phyloP scores from a whole-genome alignment of 2,797 vertebrate genomes.

The Leucoraja ocellata region DNA sequence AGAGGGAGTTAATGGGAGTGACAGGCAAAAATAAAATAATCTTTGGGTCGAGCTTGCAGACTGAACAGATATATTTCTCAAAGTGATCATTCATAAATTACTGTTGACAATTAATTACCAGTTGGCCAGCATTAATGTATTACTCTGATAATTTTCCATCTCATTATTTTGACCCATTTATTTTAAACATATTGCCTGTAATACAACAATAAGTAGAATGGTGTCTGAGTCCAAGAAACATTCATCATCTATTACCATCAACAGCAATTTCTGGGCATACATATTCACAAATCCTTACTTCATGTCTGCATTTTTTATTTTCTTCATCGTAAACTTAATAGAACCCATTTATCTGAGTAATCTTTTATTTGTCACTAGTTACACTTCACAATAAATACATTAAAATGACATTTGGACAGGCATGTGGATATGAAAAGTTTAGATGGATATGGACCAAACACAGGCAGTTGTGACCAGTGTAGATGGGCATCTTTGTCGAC shows the following conservation, averaged over 20 bases:
- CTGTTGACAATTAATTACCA: neutral
- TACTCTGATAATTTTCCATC: neutral
- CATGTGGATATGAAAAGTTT: too few species aligned
- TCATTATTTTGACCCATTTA: neutral
- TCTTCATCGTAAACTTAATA: neutral
- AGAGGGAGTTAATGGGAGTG: too few species aligned
- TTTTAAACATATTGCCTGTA: neutral
- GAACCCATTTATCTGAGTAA: neutral
- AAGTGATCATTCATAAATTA: neutral
- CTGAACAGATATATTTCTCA: too few species aligned
- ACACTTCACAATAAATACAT: neutral
- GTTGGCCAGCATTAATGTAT: neutral
- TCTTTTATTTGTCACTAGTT: neutral
- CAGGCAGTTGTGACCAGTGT: too few species aligned
- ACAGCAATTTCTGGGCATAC: neutral
- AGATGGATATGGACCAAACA: too few species aligned
- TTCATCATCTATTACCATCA: neutral
- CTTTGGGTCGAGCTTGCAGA: too few species aligned
- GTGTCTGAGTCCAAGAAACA: neutral
- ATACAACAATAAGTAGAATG: neutral
- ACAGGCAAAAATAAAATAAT: too few species aligned
- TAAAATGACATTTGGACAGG: too few species aligned
- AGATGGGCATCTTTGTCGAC: too few species aligned
- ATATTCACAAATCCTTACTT: neutral
- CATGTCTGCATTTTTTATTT: neutral